A percentile compares a stretch with the other conserved stretches of the same genome.
These are phyloP conservation scores for Zygogramma bicolorata DNA, from an alignment of 2,888 invertebrate species.

Conservation along the genomic window DNA sequence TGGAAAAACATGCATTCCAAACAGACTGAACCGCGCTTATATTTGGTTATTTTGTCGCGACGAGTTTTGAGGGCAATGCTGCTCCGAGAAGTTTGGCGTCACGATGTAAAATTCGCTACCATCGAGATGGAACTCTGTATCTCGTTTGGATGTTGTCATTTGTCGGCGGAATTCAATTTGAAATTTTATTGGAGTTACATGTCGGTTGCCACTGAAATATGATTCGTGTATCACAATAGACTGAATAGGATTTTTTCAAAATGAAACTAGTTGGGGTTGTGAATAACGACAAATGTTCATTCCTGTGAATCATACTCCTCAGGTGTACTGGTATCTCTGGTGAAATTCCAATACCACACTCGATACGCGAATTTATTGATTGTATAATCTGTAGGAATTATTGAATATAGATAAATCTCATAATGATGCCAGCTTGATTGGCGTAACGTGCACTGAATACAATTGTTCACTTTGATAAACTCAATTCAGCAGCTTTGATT, in stretches of 20 bases:
- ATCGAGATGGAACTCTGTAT: conserved; percentile 31
- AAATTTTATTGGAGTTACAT: conserved; percentile 43
- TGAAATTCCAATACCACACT: too few relatives aligned
- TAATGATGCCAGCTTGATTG: too few relatives aligned
- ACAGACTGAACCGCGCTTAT: not conserved
- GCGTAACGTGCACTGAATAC: too few relatives aligned
- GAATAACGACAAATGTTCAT: too few relatives aligned
- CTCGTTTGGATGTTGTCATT: conserved; percentile 33
- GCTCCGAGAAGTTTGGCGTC: conserved; percentile 16
- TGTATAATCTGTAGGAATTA: too few relatives aligned
- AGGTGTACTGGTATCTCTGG: too few relatives aligned
- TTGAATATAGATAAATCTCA: too few relatives aligned
- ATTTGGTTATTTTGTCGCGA: not conserved
- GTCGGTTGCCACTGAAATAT: conserved; percentile 6
- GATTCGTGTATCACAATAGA: not conserved
- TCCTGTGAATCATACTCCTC: too few relatives aligned
- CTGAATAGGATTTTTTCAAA: not conserved
- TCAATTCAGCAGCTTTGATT: too few relatives aligned
- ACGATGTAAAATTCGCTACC: conserved; percentile 7
- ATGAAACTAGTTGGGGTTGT: too few relatives aligned
- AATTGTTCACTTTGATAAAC: too few relatives aligned
- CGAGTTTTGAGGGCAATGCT: not conserved
- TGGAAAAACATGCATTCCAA: not conserved
- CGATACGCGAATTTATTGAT: too few relatives aligned
- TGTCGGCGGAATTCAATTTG: conserved; percentile 44